These are phyloP conservation scores for Hedya salicella DNA, from an alignment of 2,888 invertebrate genomes.

Conservation along the genomic window DNA sequence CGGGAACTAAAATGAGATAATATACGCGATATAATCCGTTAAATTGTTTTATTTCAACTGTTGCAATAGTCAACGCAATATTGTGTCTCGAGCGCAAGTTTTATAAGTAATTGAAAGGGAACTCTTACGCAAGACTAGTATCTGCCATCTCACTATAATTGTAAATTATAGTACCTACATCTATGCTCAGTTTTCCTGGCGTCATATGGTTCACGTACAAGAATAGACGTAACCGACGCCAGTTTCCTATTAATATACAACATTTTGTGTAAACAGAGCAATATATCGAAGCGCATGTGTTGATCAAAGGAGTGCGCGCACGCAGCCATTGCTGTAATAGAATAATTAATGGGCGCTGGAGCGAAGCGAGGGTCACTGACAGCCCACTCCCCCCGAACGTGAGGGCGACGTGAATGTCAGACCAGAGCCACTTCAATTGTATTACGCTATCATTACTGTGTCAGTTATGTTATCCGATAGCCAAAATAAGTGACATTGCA, in stretches of 20 bases:
- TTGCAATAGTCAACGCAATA: conserved; percentile 1
- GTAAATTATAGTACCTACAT: conserved; percentile 26
- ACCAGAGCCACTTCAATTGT: conserved; percentile 48
- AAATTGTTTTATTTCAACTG: no score
- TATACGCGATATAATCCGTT: no score
- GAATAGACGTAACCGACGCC: neutral
- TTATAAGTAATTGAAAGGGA: conserved; percentile 29
- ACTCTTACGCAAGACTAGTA: conserved; percentile 14
- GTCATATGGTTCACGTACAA: neutral
- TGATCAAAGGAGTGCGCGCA: conserved; percentile 74
- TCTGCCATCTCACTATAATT: conserved; percentile 25
- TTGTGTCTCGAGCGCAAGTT: neutral
- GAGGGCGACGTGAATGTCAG: conserved; percentile 50
- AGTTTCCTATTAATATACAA: neutral
- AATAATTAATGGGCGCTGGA: conserved; percentile 78
- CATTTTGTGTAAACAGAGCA: conserved; percentile 27
- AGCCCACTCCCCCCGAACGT: conserved; percentile 54
- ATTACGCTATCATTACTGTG: conserved; percentile 32
- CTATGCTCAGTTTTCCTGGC: conserved; percentile 11
- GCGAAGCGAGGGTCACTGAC: conserved; percentile 70
- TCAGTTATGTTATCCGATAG: conserved; percentile 23
- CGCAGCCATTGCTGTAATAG: conserved; percentile 74
- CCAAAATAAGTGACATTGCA: conserved; percentile 32
- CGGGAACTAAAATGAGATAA: no score
- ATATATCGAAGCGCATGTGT: conserved; percentile 58